Evolutionary conservation across 2,113 vertebrate genomes (phyloP).

Genomic region (Microtus richardsoni): DNA sequence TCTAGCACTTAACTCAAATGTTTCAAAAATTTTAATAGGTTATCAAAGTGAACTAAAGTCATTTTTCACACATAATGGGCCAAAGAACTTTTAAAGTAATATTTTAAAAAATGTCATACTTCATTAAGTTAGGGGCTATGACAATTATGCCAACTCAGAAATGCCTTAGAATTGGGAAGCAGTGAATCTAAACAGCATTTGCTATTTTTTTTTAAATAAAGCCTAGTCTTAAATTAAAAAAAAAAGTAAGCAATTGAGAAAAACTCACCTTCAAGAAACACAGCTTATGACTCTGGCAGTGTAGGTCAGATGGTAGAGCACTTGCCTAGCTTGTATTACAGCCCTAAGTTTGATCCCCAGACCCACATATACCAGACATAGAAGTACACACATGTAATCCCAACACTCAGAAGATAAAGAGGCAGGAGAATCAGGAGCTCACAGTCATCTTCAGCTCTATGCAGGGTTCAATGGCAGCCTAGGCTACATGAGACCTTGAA

Average conservation of each 20-base stretch:
- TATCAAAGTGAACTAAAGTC: constrained; percentile 47
- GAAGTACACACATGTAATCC: background rate
- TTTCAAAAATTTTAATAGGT: constrained; percentile 39
- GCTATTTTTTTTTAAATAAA: background rate
- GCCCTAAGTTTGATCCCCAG: background rate
- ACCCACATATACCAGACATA: background rate
- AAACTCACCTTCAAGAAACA: background rate
- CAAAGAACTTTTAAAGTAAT: constrained; percentile 23
- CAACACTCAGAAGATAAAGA: background rate
- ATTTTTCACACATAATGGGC: constrained; percentile 39
- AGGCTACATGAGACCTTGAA: background rate
- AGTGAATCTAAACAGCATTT: background rate
- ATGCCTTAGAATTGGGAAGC: background rate
- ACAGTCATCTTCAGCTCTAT: background rate
- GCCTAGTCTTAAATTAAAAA: background rate
- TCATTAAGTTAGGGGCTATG: constrained; percentile 37
- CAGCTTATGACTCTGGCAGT: background rate
- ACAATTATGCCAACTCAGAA: constrained; percentile 47
- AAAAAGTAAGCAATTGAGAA: background rate
- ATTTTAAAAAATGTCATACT: constrained; percentile 48
- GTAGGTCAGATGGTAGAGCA: background rate
- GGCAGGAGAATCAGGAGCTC: background rate
- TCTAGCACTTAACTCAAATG: constrained; percentile 23
- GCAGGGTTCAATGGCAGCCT: background rate
- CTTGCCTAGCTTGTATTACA: background rate